Evolutionary conservation across 2,113 vertebrate species (phyloP).

Genomic region (Lamprologus lemairii): DNA sequence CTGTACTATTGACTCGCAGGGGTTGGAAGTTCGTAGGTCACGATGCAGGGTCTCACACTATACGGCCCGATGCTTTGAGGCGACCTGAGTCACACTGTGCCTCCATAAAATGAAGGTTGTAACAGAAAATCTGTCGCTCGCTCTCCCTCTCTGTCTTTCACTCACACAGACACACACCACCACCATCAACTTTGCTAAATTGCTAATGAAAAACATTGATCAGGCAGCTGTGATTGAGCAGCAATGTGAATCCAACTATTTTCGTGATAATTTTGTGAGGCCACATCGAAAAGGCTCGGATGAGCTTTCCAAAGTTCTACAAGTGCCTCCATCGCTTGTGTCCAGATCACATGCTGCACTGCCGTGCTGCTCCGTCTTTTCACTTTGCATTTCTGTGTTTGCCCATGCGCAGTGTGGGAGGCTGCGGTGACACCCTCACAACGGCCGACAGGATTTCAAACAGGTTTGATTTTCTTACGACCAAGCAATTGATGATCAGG

Average conservation of each 20-base stretch:
- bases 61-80: too few relatives aligned
- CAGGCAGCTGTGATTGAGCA: background rate
- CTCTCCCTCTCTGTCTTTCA: background rate
- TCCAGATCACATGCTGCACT: background rate
- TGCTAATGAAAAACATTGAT: background rate
- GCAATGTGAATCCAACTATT: rapidly evolving
- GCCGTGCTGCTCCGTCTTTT: background rate
- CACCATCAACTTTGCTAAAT: background rate
- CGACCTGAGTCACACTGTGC: too few relatives aligned
- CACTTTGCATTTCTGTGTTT: background rate
- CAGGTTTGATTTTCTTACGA: background rate
- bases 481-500: background rate
- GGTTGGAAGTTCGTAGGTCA: background rate
- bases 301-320: background rate
- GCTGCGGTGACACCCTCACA: background rate
- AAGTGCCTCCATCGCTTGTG: background rate
- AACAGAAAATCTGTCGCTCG: background rate
- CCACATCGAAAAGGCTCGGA: background rate
- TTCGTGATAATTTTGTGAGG: background rate
- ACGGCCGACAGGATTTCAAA: background rate
- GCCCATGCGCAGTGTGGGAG: background rate
- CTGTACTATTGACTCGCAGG: rapidly evolving
- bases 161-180: background rate
- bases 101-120: rapidly evolving
- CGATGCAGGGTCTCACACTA: too few relatives aligned